Evolutionary conservation across 1,140 invertebrate species (phyloP).

Genomic region (Tetranychus urticae): DNA sequence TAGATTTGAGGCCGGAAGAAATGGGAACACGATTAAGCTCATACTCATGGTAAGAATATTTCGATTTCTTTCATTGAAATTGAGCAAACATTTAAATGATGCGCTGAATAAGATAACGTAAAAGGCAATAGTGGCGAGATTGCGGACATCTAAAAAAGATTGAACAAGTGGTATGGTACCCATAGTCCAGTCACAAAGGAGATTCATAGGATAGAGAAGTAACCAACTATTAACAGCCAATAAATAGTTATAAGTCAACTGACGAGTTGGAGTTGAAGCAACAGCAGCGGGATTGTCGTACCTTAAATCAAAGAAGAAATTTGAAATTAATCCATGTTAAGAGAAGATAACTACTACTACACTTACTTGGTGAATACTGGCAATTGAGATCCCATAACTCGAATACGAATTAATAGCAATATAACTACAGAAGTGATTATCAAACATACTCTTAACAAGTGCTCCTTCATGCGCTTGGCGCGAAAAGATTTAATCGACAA

Average conservation of each 20-base stretch:
- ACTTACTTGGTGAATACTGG: conserved; percentile 70
- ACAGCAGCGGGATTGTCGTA: conserved; percentile 22
- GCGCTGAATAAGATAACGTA: neutral
- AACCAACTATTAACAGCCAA: conserved; percentile 59
- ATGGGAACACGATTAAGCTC: conserved; percentile 49
- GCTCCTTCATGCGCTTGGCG: conserved; percentile 40
- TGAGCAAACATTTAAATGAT: conserved; percentile 17
- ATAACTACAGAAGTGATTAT: conserved; percentile 51
- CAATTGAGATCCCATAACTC: conserved; percentile 84
- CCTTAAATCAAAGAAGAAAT: conserved; percentile 1
- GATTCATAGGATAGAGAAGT: conserved; percentile 45
- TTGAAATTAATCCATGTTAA: too few species aligned
- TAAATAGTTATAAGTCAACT: conserved; percentile 60
- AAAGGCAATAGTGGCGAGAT: neutral
- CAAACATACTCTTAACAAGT: conserved; percentile 46
- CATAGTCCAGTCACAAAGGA: conserved; percentile 90
- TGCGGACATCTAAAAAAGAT: conserved; percentile 33
- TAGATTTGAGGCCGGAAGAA: conserved; percentile 76
- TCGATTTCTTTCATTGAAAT: conserved; percentile 17
- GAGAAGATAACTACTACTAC: too few species aligned
- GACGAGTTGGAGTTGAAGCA: conserved; percentile 12
- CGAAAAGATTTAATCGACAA: conserved; percentile 28
- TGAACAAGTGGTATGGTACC: conserved; percentile 56
- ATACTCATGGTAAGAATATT: conserved; percentile 30
- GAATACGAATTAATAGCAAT: conserved; percentile 55